Conservation (phyloP, 2,113 vertebrate species). For the Phaethon lepturus region DNA sequence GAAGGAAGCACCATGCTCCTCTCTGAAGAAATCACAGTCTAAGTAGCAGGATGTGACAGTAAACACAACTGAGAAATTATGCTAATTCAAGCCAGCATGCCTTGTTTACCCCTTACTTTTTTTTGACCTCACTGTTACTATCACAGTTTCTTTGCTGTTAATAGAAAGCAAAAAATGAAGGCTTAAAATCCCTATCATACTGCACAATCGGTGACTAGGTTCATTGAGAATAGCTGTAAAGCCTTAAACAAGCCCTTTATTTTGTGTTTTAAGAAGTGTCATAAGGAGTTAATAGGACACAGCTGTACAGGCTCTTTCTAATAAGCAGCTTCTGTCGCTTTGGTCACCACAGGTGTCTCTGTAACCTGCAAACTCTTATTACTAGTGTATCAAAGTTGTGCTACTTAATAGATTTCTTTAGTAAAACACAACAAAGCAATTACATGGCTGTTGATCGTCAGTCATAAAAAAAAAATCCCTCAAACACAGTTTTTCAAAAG, state of each 20-base stretch:
- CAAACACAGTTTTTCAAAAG: constrained; percentile 84
- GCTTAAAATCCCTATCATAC: constrained; percentile 65
- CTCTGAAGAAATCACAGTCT: background rate
- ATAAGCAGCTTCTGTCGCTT: constrained; percentile 82
- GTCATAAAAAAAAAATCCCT: constrained; percentile 79
- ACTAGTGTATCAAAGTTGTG: constrained; percentile 89
- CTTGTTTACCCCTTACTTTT: constrained; percentile 54
- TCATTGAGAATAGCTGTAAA: constrained; percentile 73
- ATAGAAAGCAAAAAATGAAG: constrained; percentile 45
- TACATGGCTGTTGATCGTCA: constrained; percentile 84
- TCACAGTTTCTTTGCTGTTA: constrained; percentile 47
- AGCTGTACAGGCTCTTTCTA: constrained; percentile 82
- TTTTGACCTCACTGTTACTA: constrained; percentile 65
- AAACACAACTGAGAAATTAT: background rate
- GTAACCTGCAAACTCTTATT: constrained; percentile 86
- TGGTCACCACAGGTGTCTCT: constrained; percentile 87
- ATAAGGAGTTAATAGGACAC: constrained; percentile 85
- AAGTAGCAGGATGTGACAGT: constrained; percentile 5
- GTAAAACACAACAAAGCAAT: constrained; percentile 89
- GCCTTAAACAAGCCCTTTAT: constrained; percentile 79
- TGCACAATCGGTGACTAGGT: constrained; percentile 44
- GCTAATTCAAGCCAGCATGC: background rate
- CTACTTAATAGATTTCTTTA: constrained; percentile 88
- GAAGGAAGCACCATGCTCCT: background rate
- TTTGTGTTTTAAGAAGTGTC: constrained; percentile 80